Conservation (phyloP, 2,888 invertebrate species). For the Auanema freiburgensis region DNA sequence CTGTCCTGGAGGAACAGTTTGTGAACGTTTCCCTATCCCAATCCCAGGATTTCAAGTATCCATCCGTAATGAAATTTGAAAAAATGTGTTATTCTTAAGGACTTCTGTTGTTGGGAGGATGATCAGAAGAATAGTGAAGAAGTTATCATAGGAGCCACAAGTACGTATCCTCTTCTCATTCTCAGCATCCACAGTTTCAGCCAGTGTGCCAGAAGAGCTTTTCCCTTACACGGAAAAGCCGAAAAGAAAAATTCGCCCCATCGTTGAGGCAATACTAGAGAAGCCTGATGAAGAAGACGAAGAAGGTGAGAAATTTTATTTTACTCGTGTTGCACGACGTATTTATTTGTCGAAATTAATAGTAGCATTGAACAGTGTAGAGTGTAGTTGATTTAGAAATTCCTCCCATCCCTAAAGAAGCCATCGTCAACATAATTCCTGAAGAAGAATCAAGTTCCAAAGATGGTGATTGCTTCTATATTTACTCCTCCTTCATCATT, state of each 20-base stretch:
- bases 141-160: conserved; percentile 25
- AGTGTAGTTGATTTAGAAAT: too few relatives aligned
- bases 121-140: conserved; percentile 26
- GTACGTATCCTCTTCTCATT: conserved; percentile 13
- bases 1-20: conserved; percentile 53
- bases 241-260: conserved; percentile 1
- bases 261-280: conserved; percentile 10
- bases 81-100: conserved; percentile 19
- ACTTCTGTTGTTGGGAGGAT: conserved; percentile 51
- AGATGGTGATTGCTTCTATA: too few relatives aligned
- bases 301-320: conserved; percentile 13
- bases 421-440: conserved; percentile 2
- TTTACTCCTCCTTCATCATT: too few relatives aligned
- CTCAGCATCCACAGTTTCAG: conserved; percentile 8
- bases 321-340: neutral
- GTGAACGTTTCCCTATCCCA: conserved; percentile 50
- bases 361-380: neutral
- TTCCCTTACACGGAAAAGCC: conserved; percentile 15
- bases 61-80: neutral
- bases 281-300: conserved; percentile 23
- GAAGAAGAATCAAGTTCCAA: neutral
- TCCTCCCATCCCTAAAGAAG: too few relatives aligned
- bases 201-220: conserved; percentile 16
- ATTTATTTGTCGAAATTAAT: neutral
- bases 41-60: conserved; percentile 51